Conservation (phyloP, 2,888 invertebrate genomes). For the Tolmerus cingulatus region DNA sequence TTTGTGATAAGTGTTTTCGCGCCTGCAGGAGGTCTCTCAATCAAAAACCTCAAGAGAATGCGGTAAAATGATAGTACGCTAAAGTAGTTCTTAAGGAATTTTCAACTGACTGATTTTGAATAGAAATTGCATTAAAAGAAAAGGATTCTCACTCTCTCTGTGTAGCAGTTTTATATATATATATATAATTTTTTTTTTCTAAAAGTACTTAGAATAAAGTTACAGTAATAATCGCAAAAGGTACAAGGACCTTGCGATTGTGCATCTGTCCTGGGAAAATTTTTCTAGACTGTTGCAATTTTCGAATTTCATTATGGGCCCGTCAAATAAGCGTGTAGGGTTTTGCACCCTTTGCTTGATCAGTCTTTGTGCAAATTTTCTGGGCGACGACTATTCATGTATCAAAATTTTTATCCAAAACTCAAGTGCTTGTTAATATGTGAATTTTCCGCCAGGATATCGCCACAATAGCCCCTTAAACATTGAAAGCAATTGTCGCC, state of each 20-base stretch:
- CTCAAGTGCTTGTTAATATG: slow-evolving; percentile 27
- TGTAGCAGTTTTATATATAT: neutral
- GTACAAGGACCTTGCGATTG: neutral
- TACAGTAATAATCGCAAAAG: neutral
- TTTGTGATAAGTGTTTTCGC: slow-evolving; percentile 55
- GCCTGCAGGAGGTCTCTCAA: slow-evolving; percentile 62
- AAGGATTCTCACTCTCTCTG: neutral
- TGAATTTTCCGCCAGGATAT: neutral
- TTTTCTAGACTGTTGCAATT: neutral
- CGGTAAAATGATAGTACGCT: neutral
- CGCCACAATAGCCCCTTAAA: neutral
- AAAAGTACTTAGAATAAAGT: neutral
- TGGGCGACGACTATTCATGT: slow-evolving; percentile 42
- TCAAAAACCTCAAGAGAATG: neutral
- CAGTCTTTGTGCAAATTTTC: slow-evolving; percentile 28
- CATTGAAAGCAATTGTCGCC: neutral
- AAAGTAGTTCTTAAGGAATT: neutral
- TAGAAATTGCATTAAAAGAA: neutral
- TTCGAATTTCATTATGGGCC: neutral
- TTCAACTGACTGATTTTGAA: neutral
- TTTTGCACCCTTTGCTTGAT: slow-evolving; percentile 43
- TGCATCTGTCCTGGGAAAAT: slow-evolving; percentile 40
- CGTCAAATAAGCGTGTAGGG: neutral
- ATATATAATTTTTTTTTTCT: neutral
- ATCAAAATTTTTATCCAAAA: slow-evolving; percentile 46